phyloP scores from a whole-genome alignment of 2,888 invertebrate genomes.

The Lycocerus yunnanus region DNA sequence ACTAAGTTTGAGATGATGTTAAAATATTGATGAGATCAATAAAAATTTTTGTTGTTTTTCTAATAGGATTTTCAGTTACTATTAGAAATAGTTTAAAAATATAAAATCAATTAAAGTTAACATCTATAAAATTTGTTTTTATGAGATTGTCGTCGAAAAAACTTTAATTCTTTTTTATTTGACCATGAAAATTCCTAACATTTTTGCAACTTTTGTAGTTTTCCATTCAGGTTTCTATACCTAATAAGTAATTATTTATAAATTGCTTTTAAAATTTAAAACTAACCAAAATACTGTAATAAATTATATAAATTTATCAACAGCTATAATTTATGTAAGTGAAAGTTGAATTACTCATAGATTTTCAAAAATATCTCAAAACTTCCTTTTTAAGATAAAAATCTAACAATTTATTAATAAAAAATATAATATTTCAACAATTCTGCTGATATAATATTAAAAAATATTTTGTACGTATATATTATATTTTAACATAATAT shows the following conservation, averaged over 20 bases:
- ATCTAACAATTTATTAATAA: neutral
- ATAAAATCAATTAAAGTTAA: neutral
- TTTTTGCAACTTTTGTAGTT: neutral
- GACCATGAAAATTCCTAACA: neutral
- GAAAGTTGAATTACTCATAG: neutral
- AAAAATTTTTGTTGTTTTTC: slow-evolving; percentile 6
- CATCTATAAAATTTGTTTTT: neutral
- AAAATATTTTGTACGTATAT: neutral
- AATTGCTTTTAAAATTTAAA: neutral
- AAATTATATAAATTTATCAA: neutral
- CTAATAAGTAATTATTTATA: neutral
- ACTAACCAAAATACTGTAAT: neutral
- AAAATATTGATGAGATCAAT: slow-evolving; percentile 36
- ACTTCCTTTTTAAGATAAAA: neutral
- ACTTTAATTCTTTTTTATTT: neutral
- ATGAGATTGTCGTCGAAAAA: neutral
- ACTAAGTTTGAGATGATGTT: slow-evolving; percentile 21
- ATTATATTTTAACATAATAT: too few species aligned
- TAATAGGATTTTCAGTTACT: neutral
- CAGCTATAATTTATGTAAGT: neutral
- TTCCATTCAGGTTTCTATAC: neutral
- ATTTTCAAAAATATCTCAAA: neutral
- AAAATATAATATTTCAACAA: neutral
- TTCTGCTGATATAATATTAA: neutral
- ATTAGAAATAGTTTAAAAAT: neutral